phyloP scores from a whole-genome alignment of 1,140 invertebrate species.

The Hyles euphorbiae region DNA sequence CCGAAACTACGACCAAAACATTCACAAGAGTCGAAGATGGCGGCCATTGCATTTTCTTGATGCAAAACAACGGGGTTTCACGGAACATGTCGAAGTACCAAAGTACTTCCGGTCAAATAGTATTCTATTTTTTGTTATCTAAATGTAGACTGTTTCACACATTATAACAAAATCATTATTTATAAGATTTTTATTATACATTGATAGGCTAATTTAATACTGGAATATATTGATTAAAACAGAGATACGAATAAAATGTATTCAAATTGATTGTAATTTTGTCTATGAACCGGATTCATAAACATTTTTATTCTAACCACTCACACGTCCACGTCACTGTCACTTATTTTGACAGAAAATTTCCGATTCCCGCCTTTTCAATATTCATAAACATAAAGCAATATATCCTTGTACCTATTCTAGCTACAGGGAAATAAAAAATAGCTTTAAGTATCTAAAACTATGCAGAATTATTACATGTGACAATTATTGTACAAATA shows the following conservation, averaged over 20 bases:
- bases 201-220: too few species aligned
- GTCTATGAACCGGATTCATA: slow-evolving; percentile 7
- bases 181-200: neutral
- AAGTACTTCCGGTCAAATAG: slow-evolving; percentile 57
- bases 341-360: too few species aligned
- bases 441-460: too few species aligned
- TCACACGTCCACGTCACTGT: too few species aligned
- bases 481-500: too few species aligned
- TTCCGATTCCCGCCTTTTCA: too few species aligned
- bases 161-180: neutral
- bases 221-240: too few species aligned
- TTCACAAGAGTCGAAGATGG: slow-evolving; percentile 75
- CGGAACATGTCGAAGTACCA: slow-evolving; percentile 62
- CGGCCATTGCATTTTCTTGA: slow-evolving; percentile 75
- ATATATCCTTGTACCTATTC: too few species aligned
- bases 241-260: neutral
- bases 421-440: too few species aligned
- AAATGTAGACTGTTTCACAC: too few species aligned
- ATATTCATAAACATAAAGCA: too few species aligned
- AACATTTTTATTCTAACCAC: neutral
- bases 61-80: slow-evolving; percentile 76
- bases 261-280: slow-evolving; percentile 8
- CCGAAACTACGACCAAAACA: slow-evolving; percentile 75
- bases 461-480: too few species aligned
- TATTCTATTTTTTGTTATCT: slow-evolving; percentile 31